Base-by-base conservation (phyloP, 2,888 invertebrate genomes). In the Eudasyphora cyanicolor region DNA sequence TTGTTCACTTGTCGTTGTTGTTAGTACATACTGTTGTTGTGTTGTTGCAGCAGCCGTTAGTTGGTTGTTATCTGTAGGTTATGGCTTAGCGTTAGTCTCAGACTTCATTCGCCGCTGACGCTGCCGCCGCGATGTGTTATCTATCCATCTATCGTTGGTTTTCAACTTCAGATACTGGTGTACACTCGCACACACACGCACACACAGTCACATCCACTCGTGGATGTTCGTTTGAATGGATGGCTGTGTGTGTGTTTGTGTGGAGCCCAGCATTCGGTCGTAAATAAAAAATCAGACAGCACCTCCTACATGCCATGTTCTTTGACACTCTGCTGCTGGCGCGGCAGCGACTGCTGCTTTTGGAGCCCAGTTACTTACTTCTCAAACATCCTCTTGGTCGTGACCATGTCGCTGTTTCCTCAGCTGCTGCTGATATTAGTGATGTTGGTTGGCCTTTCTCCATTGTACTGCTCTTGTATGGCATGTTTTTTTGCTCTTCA, bases 281-380 rank as follows among this genome's bases (percentile, higher is more conserved):
- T 67, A 67, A 67, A 67, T 67, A 67, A 67, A 38, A 67, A 42
- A 67, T 24, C 67, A 67, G 67, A 67, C 75, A 62, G 54, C 84
- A 76, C 84, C 81, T 84, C 84, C 81, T 79, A 84, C 84, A 81
- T 76, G 78, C 27, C 70, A 76, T 76, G 67, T 79, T 78, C 51
- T 76, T 64, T 27, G 24, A 71, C 29, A 73, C 49, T 75, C 38
- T 62, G 17, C 38, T 74, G 60, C 62, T 70, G 51, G 57, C 19
- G 69, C 29, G 5, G 51, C 42, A n/a, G 45, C 42, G 60, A 27
- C 12, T 45, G 24, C 12, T 54, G 45, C 51, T 64, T 62, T n/a
- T 54, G 64, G 7, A 29, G 60, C 60, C 8, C n/a, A n/a, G 29
- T 60, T 27, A 64, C 64, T n/a, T n/a, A n/a, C n/a, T n/a, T 64